A percentile compares a stretch with the other conserved stretches of the same genome.
Evolutionary conservation across 2,888 invertebrate species (phyloP).

Genomic region (Lasioglossum morio): DNA sequence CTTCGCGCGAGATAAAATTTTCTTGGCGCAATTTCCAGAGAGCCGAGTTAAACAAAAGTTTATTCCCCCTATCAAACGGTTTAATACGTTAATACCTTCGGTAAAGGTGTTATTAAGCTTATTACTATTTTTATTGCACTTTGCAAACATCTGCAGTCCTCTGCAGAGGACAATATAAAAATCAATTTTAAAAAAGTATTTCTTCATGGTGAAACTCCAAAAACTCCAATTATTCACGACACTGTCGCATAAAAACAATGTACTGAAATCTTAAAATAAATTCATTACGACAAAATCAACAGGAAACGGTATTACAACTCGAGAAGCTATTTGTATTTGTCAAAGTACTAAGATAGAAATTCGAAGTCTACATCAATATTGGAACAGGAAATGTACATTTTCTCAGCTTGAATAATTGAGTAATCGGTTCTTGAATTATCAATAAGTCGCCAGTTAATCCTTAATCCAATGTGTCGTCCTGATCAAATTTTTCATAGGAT

Average conservation of each 20-base stretch:
- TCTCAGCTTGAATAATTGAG: not conserved
- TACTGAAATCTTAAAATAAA: not conserved
- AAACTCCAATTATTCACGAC: not conserved
- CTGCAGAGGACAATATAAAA: not conserved
- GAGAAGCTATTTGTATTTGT: not conserved
- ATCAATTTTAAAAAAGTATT: not conserved
- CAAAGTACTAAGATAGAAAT: not conserved
- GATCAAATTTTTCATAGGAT: not conserved
- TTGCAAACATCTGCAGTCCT: not conserved
- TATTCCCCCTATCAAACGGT: not conserved
- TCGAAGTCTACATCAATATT: not conserved
- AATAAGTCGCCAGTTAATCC: not conserved
- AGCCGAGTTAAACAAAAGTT: not conserved
- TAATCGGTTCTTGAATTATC: not conserved
- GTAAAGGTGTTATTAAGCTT: not conserved
- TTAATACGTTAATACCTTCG: not conserved
- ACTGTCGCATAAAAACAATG: not conserved
- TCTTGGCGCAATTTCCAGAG: not conserved
- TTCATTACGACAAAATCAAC: not conserved
- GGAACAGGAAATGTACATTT: not conserved
- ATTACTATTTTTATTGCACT: not conserved
- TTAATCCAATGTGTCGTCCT: not conserved
- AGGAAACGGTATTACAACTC: not conserved
- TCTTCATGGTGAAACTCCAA: not conserved
- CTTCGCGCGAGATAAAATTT: not conserved